Base-by-base conservation (phyloP, 2,113 vertebrate species). In the Pungitius pungitius region DNA sequence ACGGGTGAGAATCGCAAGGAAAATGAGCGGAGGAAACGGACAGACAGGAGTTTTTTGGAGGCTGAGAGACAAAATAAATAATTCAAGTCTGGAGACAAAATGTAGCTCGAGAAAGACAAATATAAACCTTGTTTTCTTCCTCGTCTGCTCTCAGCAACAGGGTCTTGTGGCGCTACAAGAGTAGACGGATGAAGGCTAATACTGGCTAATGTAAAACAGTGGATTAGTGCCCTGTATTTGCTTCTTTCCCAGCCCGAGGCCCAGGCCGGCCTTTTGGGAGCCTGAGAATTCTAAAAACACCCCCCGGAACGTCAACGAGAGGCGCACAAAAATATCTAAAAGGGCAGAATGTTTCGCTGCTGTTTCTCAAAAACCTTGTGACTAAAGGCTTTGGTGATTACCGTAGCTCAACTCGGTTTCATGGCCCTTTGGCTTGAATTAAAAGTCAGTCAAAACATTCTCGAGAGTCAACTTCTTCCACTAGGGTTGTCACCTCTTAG, bases 151-250 rank as follows among this genome's bases (percentile, higher is more conserved):
- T 68, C 52, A 22, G 73, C 64, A 59, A 83, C 78, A 49, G 37
- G 65, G 55, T 83, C 63, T 81, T 64, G 51, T 49, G 59, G 57
- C 15, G 35, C 58, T 83, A 39, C 77, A 66, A 67, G 73, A 57
- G 78, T 47, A 83, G 85, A 73, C 81, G 78, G 73, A 89, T 75
- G 47, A 86, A 78, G 58, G 75, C 68, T 88, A 81, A 90, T 75
- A 49, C 77, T 75, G 75, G 64, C 72, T 91, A 70, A 88, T 82
- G 73, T 74, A 78, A 75, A 77, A 78, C 72, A 80, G 68, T 69
- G 75, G 87, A 91, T 88, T 90, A 90, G 73, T 75, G 82, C 3
- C 52, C 77, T 74, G 69, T 79, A 89, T 87, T 72, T 85, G 47
- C 73, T 82, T 62, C 67, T 79, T 80, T 85, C 43, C 59, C 9